Evolutionary conservation across 2,797 vertebrate species (phyloP).

Genomic region (Gephyroberyx darwinii): DNA sequence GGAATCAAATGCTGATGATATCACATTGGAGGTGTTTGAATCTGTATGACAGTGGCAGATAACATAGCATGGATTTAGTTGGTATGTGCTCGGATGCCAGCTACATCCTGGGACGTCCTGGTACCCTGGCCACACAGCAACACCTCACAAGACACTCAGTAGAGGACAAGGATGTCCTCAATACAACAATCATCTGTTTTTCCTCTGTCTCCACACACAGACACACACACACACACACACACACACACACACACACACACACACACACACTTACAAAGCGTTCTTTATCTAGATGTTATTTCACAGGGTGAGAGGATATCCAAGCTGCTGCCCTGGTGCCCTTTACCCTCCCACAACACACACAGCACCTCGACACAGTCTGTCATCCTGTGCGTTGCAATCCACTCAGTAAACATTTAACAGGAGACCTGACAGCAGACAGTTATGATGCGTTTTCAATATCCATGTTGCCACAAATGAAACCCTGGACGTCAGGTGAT

Average conservation of each 20-base stretch:
- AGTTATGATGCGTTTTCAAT: neutral
- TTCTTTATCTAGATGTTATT: slow-evolving; percentile 80
- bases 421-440: neutral
- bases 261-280: slow-evolving; percentile 75
- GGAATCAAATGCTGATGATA: neutral
- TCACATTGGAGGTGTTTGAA: neutral
- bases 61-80: neutral
- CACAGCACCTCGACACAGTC: slow-evolving; percentile 28
- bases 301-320: slow-evolving; percentile 70
- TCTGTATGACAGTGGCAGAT: neutral
- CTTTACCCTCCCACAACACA: slow-evolving; percentile 36
- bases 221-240: slow-evolving; percentile 30
- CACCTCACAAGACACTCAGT: slow-evolving; percentile 70
- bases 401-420: slow-evolving; percentile 3
- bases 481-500: neutral
- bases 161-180: slow-evolving; percentile 74
- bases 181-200: slow-evolving; percentile 74
- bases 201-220: slow-evolving; percentile 25
- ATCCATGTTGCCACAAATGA: slow-evolving; percentile 4
- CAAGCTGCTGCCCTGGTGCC: slow-evolving; percentile 66
- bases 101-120: slow-evolving; percentile 51
- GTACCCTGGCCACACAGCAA: slow-evolving; percentile 36
- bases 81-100: slow-evolving; percentile 5
- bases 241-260: slow-evolving; percentile 38
- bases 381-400: slow-evolving; percentile 2